Conservation (phyloP, 2,888 invertebrate species). For the Sturmia bella region DNA sequence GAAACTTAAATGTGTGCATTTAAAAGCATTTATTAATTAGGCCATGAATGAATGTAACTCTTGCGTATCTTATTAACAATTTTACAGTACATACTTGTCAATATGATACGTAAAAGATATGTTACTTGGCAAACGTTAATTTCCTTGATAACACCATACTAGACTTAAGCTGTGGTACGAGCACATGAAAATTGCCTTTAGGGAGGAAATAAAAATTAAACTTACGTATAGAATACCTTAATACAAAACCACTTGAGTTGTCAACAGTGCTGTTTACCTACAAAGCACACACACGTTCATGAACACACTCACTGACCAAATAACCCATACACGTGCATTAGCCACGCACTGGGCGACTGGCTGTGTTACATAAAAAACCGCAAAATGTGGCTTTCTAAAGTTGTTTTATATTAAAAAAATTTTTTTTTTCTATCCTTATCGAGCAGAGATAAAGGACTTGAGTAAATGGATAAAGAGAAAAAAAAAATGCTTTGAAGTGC, state of each 20-base stretch:
- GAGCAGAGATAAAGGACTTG: constrained; percentile 32
- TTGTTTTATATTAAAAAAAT: constrained; percentile 7
- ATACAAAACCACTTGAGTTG: constrained; percentile 70
- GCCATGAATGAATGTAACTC: too few species aligned
- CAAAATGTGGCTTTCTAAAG: constrained; percentile 43
- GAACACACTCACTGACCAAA: constrained; percentile 9
- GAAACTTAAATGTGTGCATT: too few species aligned
- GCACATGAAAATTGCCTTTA: neutral
- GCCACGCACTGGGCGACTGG: neutral
- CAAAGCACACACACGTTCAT: neutral
- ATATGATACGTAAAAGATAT: too few species aligned
- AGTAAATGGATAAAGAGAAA: constrained; percentile 2
- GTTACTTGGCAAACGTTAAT: too few species aligned
- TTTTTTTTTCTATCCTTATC: constrained; percentile 33
- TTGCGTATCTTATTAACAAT: too few species aligned
- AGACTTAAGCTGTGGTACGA: too few species aligned
- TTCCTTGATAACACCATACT: too few species aligned
- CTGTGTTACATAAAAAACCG: constrained; percentile 33
- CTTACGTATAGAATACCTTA: constrained; percentile 32
- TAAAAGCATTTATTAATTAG: too few species aligned
- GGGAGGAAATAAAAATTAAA: constrained; percentile 22
- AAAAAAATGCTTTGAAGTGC: constrained; percentile 70
- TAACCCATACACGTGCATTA: constrained; percentile 12
- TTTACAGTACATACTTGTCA: too few species aligned
- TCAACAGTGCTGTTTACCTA: constrained; percentile 62